A percentile compares a stretch with the other conserved stretches of the same genome.
phyloP scores from a whole-genome alignment of 2,797 vertebrate genomes.

The Acestrorhynchus altus region DNA sequence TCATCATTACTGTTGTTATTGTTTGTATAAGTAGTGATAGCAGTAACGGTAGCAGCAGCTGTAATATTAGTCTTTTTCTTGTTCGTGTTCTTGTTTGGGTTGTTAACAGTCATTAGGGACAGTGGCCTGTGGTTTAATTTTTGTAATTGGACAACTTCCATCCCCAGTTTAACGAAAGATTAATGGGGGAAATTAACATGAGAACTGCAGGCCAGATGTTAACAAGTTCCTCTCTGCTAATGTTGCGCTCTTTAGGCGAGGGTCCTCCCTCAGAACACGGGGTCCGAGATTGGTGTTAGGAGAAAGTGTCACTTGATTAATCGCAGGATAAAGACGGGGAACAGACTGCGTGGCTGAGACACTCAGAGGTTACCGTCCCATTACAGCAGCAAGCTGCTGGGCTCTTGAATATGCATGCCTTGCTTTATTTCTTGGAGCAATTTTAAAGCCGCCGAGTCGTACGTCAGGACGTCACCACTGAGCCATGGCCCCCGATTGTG shows the following conservation, averaged over 20 bases:
- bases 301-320: constrained; percentile 47
- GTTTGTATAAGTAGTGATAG: not conserved
- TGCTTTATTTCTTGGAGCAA: constrained; percentile 18
- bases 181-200: constrained; percentile 32
- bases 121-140: constrained; percentile 8
- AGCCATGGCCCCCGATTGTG: constrained; percentile 53
- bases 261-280: constrained; percentile 24
- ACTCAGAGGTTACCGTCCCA: constrained; percentile 46
- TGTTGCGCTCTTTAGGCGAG: constrained; percentile 31
- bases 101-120: constrained; percentile 24
- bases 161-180: constrained; percentile 40
- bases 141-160: constrained; percentile 38
- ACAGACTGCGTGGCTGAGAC: constrained; percentile 44
- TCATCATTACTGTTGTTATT: not conserved
- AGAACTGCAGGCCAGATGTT: constrained; percentile 6
- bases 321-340: constrained; percentile 44
- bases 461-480: constrained; percentile 49
- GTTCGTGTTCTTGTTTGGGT: constrained; percentile 14
- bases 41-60: not conserved
- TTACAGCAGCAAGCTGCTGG: constrained; percentile 37
- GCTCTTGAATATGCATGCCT: constrained; percentile 55
- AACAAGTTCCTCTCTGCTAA: constrained; percentile 21
- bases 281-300: constrained; percentile 16
- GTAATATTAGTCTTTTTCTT: not conserved
- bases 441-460: constrained; percentile 28